Percentiles rank a stretch among this genome's conserved stretches.
These are phyloP conservation scores for Dinocampus coccinellae DNA, from an alignment of 2,888 invertebrate species.

Conservation along the genomic window DNA sequence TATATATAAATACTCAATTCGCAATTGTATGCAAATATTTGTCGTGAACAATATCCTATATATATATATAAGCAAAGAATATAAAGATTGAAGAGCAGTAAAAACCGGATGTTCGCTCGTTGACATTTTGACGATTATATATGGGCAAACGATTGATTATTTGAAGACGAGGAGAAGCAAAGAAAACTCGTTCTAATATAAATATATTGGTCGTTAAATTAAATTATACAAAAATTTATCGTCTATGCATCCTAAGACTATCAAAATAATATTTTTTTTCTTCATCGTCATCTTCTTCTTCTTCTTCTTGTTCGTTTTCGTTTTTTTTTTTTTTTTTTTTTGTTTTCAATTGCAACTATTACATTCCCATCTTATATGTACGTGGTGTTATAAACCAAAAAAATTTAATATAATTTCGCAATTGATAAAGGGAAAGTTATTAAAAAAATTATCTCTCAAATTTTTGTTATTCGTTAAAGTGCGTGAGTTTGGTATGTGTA, in stretches of 20 bases:
- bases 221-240: neutral
- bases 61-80: neutral
- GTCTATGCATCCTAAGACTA: conserved; percentile 6
- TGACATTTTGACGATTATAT: conserved; percentile 3
- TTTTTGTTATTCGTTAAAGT: too few species aligned
- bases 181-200: neutral
- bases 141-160: neutral
- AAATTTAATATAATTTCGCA: too few species aligned
- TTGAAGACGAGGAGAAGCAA: neutral
- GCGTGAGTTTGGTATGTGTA: too few species aligned
- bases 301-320: too few species aligned
- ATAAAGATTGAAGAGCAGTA: neutral
- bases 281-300: neutral
- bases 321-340: neutral
- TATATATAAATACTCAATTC: neutral
- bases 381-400: too few species aligned
- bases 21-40: conserved; percentile 16
- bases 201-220: conserved; percentile 13
- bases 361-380: neutral
- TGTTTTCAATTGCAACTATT: neutral
- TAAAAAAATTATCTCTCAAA: too few species aligned
- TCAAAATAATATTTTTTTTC: neutral
- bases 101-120: conserved; percentile 8
- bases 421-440: too few species aligned
- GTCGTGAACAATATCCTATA: neutral